These are phyloP conservation scores for Girardinichthys multiradiatus DNA, from an alignment of 2,113 vertebrate species.

Conservation along the genomic window DNA sequence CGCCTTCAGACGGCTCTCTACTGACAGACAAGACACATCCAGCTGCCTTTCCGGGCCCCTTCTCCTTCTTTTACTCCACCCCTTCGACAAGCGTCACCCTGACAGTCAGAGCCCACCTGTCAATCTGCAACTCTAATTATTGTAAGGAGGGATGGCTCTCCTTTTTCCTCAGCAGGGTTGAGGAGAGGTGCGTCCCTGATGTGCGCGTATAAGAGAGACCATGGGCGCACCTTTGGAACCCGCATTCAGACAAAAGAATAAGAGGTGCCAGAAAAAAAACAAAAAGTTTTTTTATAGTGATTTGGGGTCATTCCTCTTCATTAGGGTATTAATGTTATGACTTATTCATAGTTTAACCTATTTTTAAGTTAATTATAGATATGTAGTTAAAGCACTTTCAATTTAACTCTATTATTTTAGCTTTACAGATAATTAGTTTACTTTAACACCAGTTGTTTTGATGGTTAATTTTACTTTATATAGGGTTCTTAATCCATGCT, in stretches of 20 bases:
- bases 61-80: constrained; percentile 95
- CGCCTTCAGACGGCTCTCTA: constrained; percentile 95
- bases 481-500: too few relatives aligned
- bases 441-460: too few relatives aligned
- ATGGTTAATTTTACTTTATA: too few relatives aligned
- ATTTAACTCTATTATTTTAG: too few relatives aligned
- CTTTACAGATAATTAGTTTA: too few relatives aligned
- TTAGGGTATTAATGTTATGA: background rate
- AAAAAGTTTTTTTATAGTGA: background rate
- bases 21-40: constrained; percentile 99
- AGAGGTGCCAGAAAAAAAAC: background rate
- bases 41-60: constrained; percentile 94
- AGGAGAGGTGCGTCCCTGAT: background rate
- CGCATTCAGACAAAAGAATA: background rate
- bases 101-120: constrained; percentile 99
- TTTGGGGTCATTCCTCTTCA: background rate
- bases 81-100: constrained; percentile 97
- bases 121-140: constrained; percentile 93
- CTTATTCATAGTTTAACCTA: background rate
- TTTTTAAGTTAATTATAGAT: background rate
- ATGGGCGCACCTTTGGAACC: background rate
- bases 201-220: background rate
- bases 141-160: constrained; percentile 76
- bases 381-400: background rate
- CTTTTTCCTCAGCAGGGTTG: constrained; percentile 4